Evolutionary conservation across 2,888 invertebrate genomes (phyloP), one percentile per base, ranked within the genome.

Genomic region (Ectropis crepuscularia): DNA sequence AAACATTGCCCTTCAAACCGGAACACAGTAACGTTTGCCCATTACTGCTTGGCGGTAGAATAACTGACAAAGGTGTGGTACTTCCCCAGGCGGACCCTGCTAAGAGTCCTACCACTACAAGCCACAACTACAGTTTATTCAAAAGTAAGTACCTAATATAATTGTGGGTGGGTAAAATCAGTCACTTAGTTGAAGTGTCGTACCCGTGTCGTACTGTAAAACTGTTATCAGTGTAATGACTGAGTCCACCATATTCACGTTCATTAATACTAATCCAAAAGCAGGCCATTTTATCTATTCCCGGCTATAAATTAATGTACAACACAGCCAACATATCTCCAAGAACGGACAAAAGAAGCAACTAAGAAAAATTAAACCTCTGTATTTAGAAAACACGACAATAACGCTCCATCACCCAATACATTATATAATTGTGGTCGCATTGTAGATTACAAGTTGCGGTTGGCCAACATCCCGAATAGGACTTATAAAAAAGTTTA

Each of bases 181-280:
- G 4, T 28, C 16, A 28, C 16, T 28, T 28, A 28, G 16, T 28
- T 28, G 4, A 28, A 28, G n/a, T n/a, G n/a, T n/a, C n/a, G n/a
- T n/a, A n/a, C 16, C 38, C 12, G 39, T 50, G 50, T 50, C 50
- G 39, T 1, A 9, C 12, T 50, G 11, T 79, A 77, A 74, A 78
- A 45, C 53, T 67, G 63, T 81, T 82, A 82, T 78, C 78, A 73
- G 59, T 70, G 68, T 73, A 68, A 70, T 73, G 73, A 68, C 68
- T 73, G 73, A 74, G 70, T 72, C 77, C 65, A 65, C 72, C 67
- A 71, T 74, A 77, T 69, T 70, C 65, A 73, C 68, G 67, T 76
- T 80, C 82, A 82, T 85, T 85, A 83, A 80, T 76, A 79, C 72
- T 82, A 82, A 85, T 83, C 82, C 80, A 75, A 70, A 78, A 79